Evolutionary conservation across 2,888 invertebrate species (phyloP).

Genomic region (Buathra laborator): DNA sequence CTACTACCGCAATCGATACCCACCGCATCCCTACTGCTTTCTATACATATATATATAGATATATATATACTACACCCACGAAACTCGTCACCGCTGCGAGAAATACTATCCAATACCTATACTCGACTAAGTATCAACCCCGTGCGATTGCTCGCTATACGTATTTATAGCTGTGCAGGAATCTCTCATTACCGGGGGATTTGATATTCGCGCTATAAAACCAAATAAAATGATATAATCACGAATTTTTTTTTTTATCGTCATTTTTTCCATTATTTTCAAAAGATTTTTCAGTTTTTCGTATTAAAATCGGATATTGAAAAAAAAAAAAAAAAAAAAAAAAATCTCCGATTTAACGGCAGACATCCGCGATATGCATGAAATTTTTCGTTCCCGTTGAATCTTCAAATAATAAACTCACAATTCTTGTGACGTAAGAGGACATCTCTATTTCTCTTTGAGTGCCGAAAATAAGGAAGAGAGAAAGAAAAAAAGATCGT

Average conservation of each 20-base stretch:
- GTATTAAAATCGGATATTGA: neutral
- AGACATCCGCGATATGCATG: neutral
- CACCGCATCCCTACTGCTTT: slow-evolving; percentile 48
- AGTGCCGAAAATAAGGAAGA: slow-evolving; percentile 55
- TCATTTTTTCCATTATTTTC: too few species aligned
- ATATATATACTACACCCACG: neutral
- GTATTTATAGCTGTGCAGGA: neutral
- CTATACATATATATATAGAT: slow-evolving; percentile 68
- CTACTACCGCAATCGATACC: slow-evolving; percentile 66
- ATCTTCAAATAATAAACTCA: slow-evolving; percentile 23
- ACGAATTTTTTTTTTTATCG: too few species aligned
- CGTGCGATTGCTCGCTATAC: slow-evolving; percentile 4
- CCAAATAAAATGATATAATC: neutral
- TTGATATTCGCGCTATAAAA: neutral
- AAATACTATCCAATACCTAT: neutral
- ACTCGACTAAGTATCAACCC: neutral
- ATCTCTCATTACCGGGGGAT: neutral
- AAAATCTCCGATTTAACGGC: neutral
- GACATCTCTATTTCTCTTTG: slow-evolving; percentile 58
- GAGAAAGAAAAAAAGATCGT: slow-evolving; percentile 42
- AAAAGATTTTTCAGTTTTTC: too few species aligned
- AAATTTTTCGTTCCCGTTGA: neutral
- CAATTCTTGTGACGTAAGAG: slow-evolving; percentile 46
- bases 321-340: neutral
- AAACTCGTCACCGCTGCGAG: slow-evolving; percentile 7